Evolutionary conservation across 2,888 invertebrate species (phyloP).

Genomic region (Rhingia rostrata): DNA sequence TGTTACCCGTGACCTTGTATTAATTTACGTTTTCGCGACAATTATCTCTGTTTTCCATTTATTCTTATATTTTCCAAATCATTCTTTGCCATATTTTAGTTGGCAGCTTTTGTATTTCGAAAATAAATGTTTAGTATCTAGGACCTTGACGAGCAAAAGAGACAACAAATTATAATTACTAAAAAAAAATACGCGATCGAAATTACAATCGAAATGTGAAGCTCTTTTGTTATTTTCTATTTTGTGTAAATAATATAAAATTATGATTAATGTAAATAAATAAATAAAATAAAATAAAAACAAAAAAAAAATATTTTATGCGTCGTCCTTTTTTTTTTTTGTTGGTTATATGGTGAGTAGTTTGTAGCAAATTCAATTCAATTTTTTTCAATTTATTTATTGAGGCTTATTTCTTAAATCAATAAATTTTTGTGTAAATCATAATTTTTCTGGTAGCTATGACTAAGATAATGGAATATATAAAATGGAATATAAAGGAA

Average conservation of each 20-base stretch:
- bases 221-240: constrained; percentile 34
- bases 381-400: no score
- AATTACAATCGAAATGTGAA: constrained; percentile 14
- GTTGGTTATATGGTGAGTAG: no score
- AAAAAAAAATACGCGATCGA: constrained; percentile 1
- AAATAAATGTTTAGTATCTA: not conserved
- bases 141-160: not conserved
- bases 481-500: no score
- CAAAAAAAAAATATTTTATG: no score
- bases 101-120: constrained; percentile 40
- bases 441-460: no score
- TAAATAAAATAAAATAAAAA: constrained; percentile 29
- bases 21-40: constrained; percentile 16
- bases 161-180: not conserved
- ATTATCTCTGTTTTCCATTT: not conserved
- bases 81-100: constrained; percentile 66
- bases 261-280: constrained; percentile 69
- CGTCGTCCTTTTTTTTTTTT: no score
- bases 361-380: no score
- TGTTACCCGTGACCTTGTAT: constrained; percentile 58
- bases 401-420: no score
- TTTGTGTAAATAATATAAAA: constrained; percentile 69
- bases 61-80: constrained; percentile 1
- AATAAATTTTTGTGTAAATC: not conserved
- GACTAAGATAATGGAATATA: no score